These are phyloP conservation scores for Trachelus stipa DNA, from an alignment of 2,888 invertebrate genomes.

Conservation along the genomic window DNA sequence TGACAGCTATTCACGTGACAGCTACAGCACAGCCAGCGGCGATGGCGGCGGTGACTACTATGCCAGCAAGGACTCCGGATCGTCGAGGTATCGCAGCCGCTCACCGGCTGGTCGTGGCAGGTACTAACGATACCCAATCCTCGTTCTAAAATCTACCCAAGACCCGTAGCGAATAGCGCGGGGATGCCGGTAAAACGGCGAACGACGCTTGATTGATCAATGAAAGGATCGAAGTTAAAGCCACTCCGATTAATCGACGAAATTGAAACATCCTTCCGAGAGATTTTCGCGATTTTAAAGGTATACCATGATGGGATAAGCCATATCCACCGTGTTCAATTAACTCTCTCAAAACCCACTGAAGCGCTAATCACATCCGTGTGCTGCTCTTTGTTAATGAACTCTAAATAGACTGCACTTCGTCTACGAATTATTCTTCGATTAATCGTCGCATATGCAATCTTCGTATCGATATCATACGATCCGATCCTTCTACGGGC, in stretches of 20 bases:
- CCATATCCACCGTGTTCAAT: neutral
- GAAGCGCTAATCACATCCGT: neutral
- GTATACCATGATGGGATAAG: neutral
- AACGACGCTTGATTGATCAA: slow-evolving; percentile 3
- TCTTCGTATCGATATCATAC: neutral
- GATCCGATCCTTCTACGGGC: neutral
- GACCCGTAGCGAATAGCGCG: neutral
- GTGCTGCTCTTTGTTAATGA: neutral
- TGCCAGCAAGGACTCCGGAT: slow-evolving; percentile 64
- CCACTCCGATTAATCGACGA: slow-evolving; percentile 23
- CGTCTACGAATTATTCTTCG: slow-evolving; percentile 29
- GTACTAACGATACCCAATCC: slow-evolving; percentile 61
- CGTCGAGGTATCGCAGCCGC: slow-evolving; percentile 69
- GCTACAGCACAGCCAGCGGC: slow-evolving; percentile 56
- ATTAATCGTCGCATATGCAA: slow-evolving; percentile 25
- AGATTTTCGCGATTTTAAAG: slow-evolving; percentile 2
- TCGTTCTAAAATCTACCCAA: slow-evolving; percentile 29
- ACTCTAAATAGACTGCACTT: slow-evolving; percentile 16
- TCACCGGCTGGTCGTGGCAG: slow-evolving; percentile 70
- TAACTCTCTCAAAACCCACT: neutral
- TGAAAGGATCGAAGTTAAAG: slow-evolving; percentile 2
- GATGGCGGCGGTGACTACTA: slow-evolving; percentile 57
- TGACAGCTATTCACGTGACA: slow-evolving; percentile 59
- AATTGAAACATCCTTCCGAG: slow-evolving; percentile 10
- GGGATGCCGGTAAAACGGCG: slow-evolving; percentile 1